A percentile compares a stretch with the other conserved stretches of the same genome.
Conservation (phyloP, 2,113 vertebrate genomes). For the Myxocyprinus asiaticus region DNA sequence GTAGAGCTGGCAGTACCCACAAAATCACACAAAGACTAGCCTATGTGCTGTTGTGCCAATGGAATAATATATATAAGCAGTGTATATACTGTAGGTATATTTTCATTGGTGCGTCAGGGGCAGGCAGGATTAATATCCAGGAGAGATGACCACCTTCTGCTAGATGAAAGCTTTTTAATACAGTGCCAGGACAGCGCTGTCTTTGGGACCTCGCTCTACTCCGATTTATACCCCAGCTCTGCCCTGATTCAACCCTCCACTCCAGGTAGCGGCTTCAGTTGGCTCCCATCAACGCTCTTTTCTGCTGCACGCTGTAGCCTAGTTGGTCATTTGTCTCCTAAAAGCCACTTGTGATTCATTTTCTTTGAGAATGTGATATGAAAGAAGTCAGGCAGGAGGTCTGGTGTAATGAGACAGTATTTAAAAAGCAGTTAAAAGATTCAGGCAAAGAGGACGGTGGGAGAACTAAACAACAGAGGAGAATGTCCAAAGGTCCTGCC, state of each 20-base stretch:
- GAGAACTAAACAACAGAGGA: conserved; percentile 34
- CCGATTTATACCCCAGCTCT: conserved; percentile 50
- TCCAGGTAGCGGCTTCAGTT: conserved; percentile 54
- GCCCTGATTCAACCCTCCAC: conserved; percentile 53
- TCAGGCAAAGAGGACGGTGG: conserved; percentile 4
- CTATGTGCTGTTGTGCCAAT: conserved; percentile 11
- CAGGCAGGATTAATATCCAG: conserved; percentile 46
- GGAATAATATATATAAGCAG: conserved; percentile 46
- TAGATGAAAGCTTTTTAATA: conserved; percentile 58
- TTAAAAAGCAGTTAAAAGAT: conserved; percentile 56
- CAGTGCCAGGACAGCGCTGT: conserved; percentile 50
- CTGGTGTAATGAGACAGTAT: conserved; percentile 59
- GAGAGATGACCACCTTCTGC: conserved; percentile 47
- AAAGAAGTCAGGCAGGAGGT: conserved; percentile 54
- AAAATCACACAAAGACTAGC: conserved; percentile 43
- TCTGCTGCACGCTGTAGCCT: conserved; percentile 56
- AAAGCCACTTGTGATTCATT: conserved; percentile 52
- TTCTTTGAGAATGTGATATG: conserved; percentile 55
- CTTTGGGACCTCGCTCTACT: conserved; percentile 33
- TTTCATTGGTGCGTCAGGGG: conserved; percentile 23
- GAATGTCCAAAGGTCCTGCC: conserved; percentile 16
- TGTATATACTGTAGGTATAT: conserved; percentile 30
- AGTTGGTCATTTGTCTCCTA: conserved; percentile 56
- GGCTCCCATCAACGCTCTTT: conserved; percentile 49
- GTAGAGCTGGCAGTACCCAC: conserved; percentile 39